phyloP scores from a whole-genome alignment of 1,140 invertebrate species.

The Sinella curviseta region DNA sequence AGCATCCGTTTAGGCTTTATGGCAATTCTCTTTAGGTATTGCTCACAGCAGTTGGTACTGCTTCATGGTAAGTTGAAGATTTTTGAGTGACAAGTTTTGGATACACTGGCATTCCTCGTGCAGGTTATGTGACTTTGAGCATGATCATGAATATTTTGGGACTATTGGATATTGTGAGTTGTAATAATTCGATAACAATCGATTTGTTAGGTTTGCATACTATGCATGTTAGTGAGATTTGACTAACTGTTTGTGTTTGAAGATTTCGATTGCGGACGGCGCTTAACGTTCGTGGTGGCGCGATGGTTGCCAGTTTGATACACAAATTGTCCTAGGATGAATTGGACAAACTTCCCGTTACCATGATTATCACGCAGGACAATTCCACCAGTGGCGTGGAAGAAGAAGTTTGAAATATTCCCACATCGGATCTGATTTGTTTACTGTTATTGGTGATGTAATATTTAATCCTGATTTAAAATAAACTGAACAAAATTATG shows the following conservation, averaged over 20 bases:
- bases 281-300: not conserved
- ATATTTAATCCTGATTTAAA: too few species aligned
- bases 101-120: not conserved
- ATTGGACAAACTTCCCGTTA: not conserved
- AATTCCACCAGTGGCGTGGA: too few species aligned
- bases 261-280: not conserved
- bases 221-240: too few species aligned
- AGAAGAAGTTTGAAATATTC: too few species aligned
- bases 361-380: too few species aligned
- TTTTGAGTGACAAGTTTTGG: not conserved
- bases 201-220: too few species aligned
- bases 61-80: not conserved
- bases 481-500: too few species aligned
- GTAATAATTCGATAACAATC: too few species aligned
- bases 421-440: too few species aligned
- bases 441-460: too few species aligned
- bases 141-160: not conserved
- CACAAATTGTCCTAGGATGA: not conserved
- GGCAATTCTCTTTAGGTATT: not conserved
- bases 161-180: not conserved
- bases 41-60: not conserved
- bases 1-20: conserved; percentile 51
- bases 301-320: not conserved
- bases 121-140: not conserved
- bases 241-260: too few species aligned